phyloP scores from a whole-genome alignment of 1,140 invertebrate genomes.

The Hestina assimilis region DNA sequence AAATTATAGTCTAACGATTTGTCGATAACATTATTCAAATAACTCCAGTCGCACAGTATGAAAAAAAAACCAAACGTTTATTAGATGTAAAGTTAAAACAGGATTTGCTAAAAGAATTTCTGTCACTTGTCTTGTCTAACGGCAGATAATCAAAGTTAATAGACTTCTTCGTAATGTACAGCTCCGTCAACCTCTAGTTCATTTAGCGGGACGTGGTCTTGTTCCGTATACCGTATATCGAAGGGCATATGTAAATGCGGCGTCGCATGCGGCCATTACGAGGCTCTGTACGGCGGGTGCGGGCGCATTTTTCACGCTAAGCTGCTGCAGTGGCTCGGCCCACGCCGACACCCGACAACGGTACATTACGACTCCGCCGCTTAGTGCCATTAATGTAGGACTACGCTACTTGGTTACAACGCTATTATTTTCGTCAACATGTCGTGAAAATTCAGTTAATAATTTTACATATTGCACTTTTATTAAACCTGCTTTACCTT shows the following conservation, averaged over 20 bases:
- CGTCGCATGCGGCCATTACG: conserved; percentile 2
- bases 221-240: not conserved
- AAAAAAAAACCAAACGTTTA: not conserved
- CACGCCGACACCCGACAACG: conserved; percentile 1
- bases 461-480: not conserved
- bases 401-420: not conserved
- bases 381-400: not conserved
- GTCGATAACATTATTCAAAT: not conserved
- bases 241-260: conserved; percentile 7
- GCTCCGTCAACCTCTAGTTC: not conserved
- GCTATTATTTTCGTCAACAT: conserved; percentile 5
- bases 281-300: not conserved
- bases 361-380: conserved; percentile 1
- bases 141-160: conserved; percentile 11
- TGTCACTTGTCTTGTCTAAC: conserved; percentile 1
- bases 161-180: not conserved
- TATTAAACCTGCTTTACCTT: not conserved
- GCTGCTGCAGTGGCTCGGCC: conserved; percentile 3
- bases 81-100: not conserved
- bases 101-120: not conserved
- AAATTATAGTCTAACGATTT: no score
- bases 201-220: not conserved
- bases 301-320: conserved; percentile 10
- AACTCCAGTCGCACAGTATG: not conserved
- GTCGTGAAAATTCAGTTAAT: not conserved